Percentiles rank a stretch among this genome's conserved stretches.
phyloP scores from a whole-genome alignment of 2,113 vertebrate genomes.

The Chascanopsetta lugubris region DNA sequence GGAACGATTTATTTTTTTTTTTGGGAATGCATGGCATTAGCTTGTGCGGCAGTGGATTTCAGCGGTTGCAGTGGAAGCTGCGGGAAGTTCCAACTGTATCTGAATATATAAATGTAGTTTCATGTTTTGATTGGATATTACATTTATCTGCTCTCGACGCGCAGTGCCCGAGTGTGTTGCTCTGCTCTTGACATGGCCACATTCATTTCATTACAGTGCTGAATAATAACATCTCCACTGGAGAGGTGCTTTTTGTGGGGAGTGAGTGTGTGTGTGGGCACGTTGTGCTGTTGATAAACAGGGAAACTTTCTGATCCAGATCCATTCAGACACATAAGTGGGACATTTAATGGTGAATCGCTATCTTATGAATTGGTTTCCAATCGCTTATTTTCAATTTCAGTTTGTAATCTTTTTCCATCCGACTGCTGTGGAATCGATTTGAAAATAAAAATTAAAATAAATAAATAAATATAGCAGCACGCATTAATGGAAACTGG shows the following conservation, averaged over 20 bases:
- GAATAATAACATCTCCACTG: constrained; percentile 10
- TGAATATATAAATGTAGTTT: constrained; percentile 23
- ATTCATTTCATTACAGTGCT: constrained; percentile 18
- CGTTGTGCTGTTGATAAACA: neutral
- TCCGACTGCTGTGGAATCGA: neutral
- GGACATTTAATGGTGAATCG: neutral
- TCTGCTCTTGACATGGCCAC: constrained; percentile 11
- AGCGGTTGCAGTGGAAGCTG: neutral
- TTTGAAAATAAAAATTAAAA: neutral
- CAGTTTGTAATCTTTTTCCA: neutral
- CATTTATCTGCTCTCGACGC: constrained; percentile 28
- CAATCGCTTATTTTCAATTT: neutral
- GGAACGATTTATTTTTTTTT: constrained; percentile 45
- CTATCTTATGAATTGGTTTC: neutral
- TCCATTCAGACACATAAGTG: neutral
- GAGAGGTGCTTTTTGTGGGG: neutral
- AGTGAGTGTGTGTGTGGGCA: constrained; percentile 5
- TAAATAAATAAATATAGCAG: too few relatives aligned
- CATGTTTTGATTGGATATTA: constrained; percentile 39
- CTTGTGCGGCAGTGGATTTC: neutral
- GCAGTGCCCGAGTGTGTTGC: neutral
- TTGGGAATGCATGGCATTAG: constrained; percentile 27
- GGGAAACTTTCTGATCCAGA: neutral
- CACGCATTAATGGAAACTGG: too few relatives aligned
- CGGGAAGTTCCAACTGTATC: too few relatives aligned